Evolutionary conservation across 2,113 vertebrate genomes (phyloP).

Genomic region (Bubo blakistoni): DNA sequence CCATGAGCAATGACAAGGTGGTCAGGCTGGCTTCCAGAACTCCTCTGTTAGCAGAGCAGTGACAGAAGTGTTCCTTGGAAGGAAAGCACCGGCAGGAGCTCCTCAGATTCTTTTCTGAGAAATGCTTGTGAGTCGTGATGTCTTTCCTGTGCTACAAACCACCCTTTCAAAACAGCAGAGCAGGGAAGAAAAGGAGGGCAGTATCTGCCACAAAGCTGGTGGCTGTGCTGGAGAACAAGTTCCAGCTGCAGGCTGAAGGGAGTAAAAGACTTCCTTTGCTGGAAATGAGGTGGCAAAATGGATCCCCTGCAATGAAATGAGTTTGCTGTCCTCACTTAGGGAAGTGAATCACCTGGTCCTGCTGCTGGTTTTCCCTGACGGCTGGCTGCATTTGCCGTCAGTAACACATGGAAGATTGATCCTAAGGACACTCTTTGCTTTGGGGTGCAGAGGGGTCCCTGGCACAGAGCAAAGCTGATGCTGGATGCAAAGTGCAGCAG

Average conservation of each 20-base stretch:
- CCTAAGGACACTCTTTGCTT: neutral
- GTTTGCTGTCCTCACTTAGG: neutral
- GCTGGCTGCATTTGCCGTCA: neutral
- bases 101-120: neutral
- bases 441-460: neutral
- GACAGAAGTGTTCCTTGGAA: neutral
- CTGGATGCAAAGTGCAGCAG: fast-evolving
- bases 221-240: neutral
- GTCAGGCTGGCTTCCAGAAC: neutral
- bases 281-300: neutral
- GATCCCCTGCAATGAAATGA: neutral
- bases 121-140: neutral
- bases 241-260: neutral
- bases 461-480: neutral
- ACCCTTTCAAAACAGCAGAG: neutral
- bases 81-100: neutral
- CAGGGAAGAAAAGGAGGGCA: neutral
- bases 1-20: neutral
- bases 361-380: neutral
- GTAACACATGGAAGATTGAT: neutral
- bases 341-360: neutral
- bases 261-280: neutral
- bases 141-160: neutral
- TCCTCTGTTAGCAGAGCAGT: neutral
- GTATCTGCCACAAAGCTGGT: neutral